phyloP scores from a whole-genome alignment of 2,113 vertebrate genomes.

The Ramphastos sulfuratus region DNA sequence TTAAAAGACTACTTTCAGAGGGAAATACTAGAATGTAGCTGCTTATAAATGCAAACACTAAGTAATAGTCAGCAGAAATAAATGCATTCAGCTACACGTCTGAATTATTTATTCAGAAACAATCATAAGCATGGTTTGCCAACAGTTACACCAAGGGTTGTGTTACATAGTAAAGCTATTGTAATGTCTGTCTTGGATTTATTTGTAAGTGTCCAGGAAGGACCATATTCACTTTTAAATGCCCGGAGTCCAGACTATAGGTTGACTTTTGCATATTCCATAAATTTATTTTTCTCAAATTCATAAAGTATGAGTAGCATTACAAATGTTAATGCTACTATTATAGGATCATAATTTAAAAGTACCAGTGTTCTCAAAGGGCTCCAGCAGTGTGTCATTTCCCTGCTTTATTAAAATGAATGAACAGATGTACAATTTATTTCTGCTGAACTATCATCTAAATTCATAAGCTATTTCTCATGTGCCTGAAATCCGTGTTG shows the following conservation, averaged over 20 bases:
- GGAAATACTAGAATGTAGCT: conserved; percentile 28
- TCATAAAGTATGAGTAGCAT: conserved; percentile 64
- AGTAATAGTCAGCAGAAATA: conserved; percentile 39
- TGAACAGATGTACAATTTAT: conserved; percentile 86
- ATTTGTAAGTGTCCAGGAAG: conserved; percentile 46
- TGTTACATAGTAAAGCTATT: conserved; percentile 25
- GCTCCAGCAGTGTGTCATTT: conserved; percentile 74
- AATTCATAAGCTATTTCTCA: conserved; percentile 88
- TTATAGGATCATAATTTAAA: conserved; percentile 78
- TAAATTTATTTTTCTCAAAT: conserved; percentile 74
- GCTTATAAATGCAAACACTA: neutral
- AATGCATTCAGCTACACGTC: neutral
- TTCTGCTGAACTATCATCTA: conserved; percentile 79
- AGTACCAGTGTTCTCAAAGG: conserved; percentile 68
- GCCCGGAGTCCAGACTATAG: conserved; percentile 34
- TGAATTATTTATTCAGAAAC: conserved; percentile 50
- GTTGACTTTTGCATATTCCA: conserved; percentile 55
- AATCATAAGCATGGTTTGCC: conserved; percentile 22
- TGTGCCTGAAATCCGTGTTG: conserved; percentile 75
- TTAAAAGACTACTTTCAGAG: neutral
- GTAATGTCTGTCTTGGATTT: neutral
- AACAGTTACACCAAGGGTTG: neutral
- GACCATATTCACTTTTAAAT: conserved; percentile 48
- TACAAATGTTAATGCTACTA: conserved; percentile 75
- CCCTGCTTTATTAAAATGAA: conserved; percentile 87